Percentiles rank a stretch among this genome's conserved stretches.
phyloP scores from a whole-genome alignment of 64 coral and sea anemone genomes.

The Montipora foliosa region DNA sequence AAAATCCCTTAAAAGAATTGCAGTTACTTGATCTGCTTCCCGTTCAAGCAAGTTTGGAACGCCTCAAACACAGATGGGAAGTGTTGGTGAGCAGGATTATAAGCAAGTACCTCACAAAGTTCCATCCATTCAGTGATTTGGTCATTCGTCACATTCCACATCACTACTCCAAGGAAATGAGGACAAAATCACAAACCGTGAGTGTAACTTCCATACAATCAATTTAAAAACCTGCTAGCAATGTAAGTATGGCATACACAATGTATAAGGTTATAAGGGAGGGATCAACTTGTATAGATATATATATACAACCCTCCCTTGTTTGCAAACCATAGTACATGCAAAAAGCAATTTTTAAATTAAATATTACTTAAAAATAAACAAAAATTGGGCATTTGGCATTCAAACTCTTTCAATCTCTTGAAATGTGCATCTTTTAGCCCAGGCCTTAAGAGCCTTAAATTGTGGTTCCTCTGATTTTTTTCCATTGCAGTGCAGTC shows the following conservation, averaged over 20 bases:
- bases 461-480: background rate
- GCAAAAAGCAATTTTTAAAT: slow-evolving; percentile 13
- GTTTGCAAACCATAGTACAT: background rate
- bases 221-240: too few species aligned
- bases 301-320: background rate
- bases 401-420: slow-evolving; percentile 12
- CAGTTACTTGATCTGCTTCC: slow-evolving; percentile 46
- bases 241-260: too few species aligned
- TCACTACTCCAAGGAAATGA: too few species aligned
- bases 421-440: background rate
- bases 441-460: slow-evolving; percentile 4
- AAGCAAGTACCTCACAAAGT: background rate
- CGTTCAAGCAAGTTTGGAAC: background rate
- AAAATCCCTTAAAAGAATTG: slow-evolving; percentile 6
- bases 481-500: slow-evolving; percentile 1
- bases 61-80: slow-evolving; percentile 8
- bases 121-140: background rate
- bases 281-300: background rate
- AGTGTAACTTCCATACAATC: too few species aligned
- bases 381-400: slow-evolving; percentile 6
- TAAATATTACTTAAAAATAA: slow-evolving; percentile 17
- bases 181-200: too few species aligned
- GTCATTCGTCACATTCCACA: background rate
- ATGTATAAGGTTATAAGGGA: background rate
- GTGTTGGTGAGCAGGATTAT: slow-evolving; percentile 11